These are phyloP conservation scores for Ceratosolen fusciceps DNA, from an alignment of 1,140 invertebrate species.

Conservation along the genomic window DNA sequence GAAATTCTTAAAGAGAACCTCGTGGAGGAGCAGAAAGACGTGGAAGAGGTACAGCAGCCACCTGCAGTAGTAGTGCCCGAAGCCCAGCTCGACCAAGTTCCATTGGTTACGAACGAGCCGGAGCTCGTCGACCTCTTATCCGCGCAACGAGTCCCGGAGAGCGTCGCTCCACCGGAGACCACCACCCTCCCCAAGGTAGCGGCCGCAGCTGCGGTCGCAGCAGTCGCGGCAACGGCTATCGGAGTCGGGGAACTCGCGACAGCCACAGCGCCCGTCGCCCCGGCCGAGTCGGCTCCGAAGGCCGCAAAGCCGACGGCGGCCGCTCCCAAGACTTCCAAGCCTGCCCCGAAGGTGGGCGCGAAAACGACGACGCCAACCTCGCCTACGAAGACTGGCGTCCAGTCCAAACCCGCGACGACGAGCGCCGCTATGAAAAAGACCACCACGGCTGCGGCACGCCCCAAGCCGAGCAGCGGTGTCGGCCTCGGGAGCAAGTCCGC, in stretches of 20 bases:
- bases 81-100: not conserved
- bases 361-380: constrained; percentile 64
- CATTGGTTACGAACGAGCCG: constrained; percentile 18
- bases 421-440: constrained; percentile 49
- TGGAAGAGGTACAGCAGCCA: constrained; percentile 37
- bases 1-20: constrained; percentile 48
- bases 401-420: constrained; percentile 52
- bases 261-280: constrained; percentile 51
- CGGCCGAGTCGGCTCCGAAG: constrained; percentile 53
- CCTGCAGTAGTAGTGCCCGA: not conserved
- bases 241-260: constrained; percentile 48
- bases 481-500: constrained; percentile 38
- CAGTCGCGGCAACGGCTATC: constrained; percentile 56
- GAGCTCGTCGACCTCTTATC: not conserved
- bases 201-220: too few relatives aligned
- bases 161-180: constrained; percentile 28
- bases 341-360: constrained; percentile 47
- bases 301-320: constrained; percentile 51
- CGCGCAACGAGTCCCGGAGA: constrained; percentile 5
- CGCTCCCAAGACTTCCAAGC: constrained; percentile 52
- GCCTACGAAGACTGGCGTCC: constrained; percentile 58
- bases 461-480: constrained; percentile 44
- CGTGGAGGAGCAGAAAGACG: constrained; percentile 50
- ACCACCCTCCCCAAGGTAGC: too few relatives aligned
- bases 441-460: constrained; percentile 39